Base-by-base conservation (phyloP, 2,113 vertebrate species). In the Podocnemis expansa region DNA sequence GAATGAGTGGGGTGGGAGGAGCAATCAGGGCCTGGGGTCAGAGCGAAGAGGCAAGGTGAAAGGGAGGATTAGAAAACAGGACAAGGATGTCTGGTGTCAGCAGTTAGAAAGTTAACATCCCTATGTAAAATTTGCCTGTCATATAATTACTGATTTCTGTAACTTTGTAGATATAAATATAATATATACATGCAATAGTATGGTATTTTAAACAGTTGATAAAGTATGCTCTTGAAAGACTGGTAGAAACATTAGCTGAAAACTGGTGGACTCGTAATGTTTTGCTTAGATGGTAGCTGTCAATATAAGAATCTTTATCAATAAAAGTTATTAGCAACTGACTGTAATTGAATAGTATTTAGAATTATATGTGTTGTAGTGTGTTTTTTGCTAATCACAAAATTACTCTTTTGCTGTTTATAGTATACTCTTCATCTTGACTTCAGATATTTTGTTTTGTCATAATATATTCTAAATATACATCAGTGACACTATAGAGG, bases 371-470 rank as follows among this genome's bases (percentile, higher is more conserved):
- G 56, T 88, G 58, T 85, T 85, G 12, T 88, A 88, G 86, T 84
- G 75, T 2, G 4, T 2, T 84, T 92, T 93, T 89, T 89, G 88
- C 81, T 93, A 88, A 80, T 88, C n/a, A 45, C 4, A 95, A 93
- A 91, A 88, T 67, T 85, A 89, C 63, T 67, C 27, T 52, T 93
- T 94, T 89, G 24, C 52, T 81, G 16, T 25, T 29, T 56, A 56
- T 81, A 88, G 54, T 14, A 34, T 63, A 67, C 34, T 67, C 16
- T 67, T 19, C 16, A 67, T 67, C 82, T 95, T 8, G 41, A 89
- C 87, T 90, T 75, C 1, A 60, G 90, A 90, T 95, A 85, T 80
- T 75, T 91, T 19, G 88, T 14, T 88, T 85, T 76, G 49, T 87
- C 22, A 2, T 82, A 94, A n/a, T 63, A 31, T 38, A n/a, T 21